A percentile compares a stretch with the other conserved stretches of the same genome.
Evolutionary conservation across 2,113 vertebrate species (phyloP).

Genomic region (Nyctibius bracteatus): DNA sequence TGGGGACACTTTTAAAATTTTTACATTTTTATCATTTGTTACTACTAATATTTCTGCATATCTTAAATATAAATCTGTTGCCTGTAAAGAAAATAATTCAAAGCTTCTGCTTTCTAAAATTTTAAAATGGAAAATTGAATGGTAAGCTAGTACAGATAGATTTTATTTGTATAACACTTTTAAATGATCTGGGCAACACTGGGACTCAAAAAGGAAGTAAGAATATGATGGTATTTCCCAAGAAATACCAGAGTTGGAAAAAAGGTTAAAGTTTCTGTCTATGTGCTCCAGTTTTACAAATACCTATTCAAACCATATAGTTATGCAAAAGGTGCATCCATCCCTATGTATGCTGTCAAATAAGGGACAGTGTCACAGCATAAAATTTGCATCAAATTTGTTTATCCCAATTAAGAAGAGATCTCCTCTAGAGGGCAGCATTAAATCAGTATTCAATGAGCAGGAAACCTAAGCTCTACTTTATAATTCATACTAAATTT

Average conservation of each 20-base stretch:
- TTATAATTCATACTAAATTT: accelerated
- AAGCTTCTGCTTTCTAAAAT: neutral
- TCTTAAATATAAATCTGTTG: neutral
- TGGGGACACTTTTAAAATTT: neutral
- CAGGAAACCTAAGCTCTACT: neutral
- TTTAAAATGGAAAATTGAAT: neutral
- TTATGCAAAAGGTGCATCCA: neutral
- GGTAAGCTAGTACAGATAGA: neutral
- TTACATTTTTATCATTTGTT: neutral
- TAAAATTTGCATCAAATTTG: neutral
- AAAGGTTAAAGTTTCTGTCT: neutral
- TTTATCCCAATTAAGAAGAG: neutral
- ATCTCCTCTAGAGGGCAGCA: neutral
- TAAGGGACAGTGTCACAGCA: neutral
- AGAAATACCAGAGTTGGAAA: neutral
- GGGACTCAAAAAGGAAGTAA: neutral
- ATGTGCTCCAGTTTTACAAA: neutral
- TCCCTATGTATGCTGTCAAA: neutral
- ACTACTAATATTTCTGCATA: neutral
- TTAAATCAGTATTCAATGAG: neutral
- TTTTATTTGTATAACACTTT: neutral
- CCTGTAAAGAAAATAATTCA: neutral
- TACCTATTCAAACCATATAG: neutral
- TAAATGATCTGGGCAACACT: neutral
- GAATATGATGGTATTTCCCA: neutral